Percentiles rank a stretch among this genome's conserved stretches.
Conservation (phyloP, 2,797 vertebrate species). For the Gouania willdenowi region DNA sequence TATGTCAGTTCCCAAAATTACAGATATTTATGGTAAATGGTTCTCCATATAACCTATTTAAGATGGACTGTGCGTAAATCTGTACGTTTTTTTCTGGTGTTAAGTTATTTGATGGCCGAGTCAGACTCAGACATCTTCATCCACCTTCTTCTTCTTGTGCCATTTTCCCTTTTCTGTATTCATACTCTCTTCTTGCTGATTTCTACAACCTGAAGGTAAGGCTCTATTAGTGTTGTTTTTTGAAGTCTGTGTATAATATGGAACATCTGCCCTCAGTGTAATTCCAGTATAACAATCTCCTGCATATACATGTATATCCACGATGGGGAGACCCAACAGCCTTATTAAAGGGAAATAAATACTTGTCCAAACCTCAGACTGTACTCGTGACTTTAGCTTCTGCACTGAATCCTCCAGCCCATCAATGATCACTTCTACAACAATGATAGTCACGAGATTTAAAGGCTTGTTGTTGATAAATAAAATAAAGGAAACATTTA, state of each 20-base stretch:
- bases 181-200: slow-evolving; percentile 31
- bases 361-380: slow-evolving; percentile 74
- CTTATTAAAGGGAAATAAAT: slow-evolving; percentile 83
- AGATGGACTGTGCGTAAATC: slow-evolving; percentile 81
- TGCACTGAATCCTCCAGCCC: too few species aligned
- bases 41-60: slow-evolving; percentile 81
- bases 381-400: slow-evolving; percentile 24
- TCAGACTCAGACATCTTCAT: slow-evolving; percentile 65
- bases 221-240: slow-evolving; percentile 79
- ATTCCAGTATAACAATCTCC: slow-evolving; percentile 79
- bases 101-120: slow-evolving; percentile 77
- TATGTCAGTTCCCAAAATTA: slow-evolving; percentile 78
- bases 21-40: slow-evolving; percentile 82
- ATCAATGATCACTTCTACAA: too few species aligned
- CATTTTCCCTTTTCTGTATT: slow-evolving; percentile 31
- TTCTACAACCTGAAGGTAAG: slow-evolving; percentile 73
- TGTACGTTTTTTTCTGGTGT: slow-evolving; percentile 78
- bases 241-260: slow-evolving; percentile 80
- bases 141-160: slow-evolving; percentile 56
- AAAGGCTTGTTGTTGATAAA: too few species aligned
- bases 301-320: slow-evolving; percentile 80
- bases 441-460: too few species aligned
- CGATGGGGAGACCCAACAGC: slow-evolving; percentile 77
- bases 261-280: slow-evolving; percentile 75
- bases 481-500: too few species aligned